phyloP scores from a whole-genome alignment of 1,140 invertebrate genomes.

The Nilaparvata lugens region DNA sequence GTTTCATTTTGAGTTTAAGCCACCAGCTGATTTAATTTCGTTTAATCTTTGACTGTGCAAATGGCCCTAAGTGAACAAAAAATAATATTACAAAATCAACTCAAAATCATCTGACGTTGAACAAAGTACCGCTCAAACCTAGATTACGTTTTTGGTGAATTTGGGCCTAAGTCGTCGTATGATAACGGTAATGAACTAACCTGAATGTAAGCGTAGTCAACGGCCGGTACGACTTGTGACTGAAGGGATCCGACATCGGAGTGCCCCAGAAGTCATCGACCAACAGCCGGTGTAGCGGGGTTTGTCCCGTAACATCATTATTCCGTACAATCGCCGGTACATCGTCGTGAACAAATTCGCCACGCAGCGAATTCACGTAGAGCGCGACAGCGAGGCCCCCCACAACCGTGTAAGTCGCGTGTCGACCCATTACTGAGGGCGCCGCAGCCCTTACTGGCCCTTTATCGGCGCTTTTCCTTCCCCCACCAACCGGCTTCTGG shows the following conservation, averaged over 20 bases:
- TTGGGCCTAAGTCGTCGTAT: no score
- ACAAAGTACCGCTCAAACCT: no score
- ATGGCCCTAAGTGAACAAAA: no score
- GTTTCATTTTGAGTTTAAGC: no score
- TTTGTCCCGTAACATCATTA: constrained; percentile 65
- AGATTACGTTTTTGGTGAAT: no score
- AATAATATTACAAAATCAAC: no score
- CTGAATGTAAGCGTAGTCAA: constrained; percentile 73
- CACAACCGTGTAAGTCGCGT: constrained; percentile 45
- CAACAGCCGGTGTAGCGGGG: constrained; percentile 54
- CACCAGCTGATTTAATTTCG: no score
- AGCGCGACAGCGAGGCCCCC: constrained; percentile 54
- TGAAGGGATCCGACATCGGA: constrained; percentile 72
- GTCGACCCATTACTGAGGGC: constrained; percentile 3
- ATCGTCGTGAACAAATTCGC: constrained; percentile 87
- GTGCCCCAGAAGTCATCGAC: constrained; percentile 89
- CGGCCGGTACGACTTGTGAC: constrained; percentile 78
- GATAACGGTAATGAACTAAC: constrained; percentile 44
- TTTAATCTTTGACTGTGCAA: no score
- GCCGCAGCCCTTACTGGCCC: background rate
- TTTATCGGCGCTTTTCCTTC: background rate
- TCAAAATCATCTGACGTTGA: no score
- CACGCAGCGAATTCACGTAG: constrained; percentile 68
- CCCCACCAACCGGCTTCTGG: background rate
- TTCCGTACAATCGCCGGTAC: constrained; percentile 78